Percentiles rank a stretch among this genome's conserved stretches.
Evolutionary conservation across 2,797 vertebrate genomes (phyloP).

Genomic region (Pangasius krempfi): DNA sequence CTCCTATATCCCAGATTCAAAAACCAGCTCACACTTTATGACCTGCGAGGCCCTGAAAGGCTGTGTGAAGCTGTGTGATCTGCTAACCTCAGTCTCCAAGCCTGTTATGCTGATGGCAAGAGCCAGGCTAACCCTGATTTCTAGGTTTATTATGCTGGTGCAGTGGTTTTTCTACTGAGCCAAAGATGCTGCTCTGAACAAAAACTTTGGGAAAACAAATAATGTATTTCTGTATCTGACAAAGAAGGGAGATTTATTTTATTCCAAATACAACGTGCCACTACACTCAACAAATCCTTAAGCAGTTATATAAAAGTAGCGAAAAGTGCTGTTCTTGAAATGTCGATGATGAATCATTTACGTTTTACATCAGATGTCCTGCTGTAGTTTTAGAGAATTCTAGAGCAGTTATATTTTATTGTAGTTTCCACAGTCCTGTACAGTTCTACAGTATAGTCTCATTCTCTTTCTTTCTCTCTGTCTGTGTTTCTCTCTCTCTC

Average conservation of each 20-base stretch:
- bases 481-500: background rate
- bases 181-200: background rate
- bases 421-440: background rate
- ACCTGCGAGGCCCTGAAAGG: constrained; percentile 1
- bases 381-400: background rate
- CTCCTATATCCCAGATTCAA: background rate
- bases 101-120: constrained; percentile 9
- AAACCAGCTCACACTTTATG: background rate
- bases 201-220: background rate
- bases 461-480: background rate
- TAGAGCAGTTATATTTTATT: background rate
- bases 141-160: background rate
- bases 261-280: background rate
- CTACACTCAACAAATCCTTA: background rate
- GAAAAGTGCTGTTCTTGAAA: background rate
- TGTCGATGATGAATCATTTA: background rate
- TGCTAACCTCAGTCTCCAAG: constrained; percentile 18
- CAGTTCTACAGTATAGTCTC: background rate
- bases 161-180: background rate
- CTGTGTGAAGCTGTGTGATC: background rate
- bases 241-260: background rate
- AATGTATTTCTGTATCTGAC: background rate
- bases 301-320: too few relatives aligned
- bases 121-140: background rate
- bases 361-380: background rate